Percentiles rank a stretch among this genome's conserved stretches.
Evolutionary conservation across 2,888 invertebrate species (phyloP).

Genomic region (Hyles lineata): DNA sequence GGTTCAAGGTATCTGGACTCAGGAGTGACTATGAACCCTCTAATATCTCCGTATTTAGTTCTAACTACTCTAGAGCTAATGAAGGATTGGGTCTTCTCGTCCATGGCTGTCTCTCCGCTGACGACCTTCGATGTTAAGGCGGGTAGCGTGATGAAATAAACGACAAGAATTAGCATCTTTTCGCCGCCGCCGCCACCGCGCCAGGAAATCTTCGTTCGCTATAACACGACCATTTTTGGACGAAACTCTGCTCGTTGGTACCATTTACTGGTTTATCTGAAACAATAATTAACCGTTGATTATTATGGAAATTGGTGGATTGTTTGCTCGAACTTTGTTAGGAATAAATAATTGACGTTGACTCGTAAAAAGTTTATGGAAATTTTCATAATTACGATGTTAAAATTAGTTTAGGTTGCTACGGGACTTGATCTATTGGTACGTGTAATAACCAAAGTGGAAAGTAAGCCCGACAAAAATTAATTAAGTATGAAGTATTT

Average conservation of each 20-base stretch:
- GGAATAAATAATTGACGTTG: too few species aligned
- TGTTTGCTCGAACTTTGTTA: constrained; percentile 7
- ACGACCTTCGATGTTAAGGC: constrained; percentile 75
- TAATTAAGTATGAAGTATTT: neutral
- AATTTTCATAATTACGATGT: constrained; percentile 21
- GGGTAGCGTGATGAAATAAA: constrained; percentile 81
- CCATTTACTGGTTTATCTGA: constrained; percentile 74
- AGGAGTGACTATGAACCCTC: constrained; percentile 93
- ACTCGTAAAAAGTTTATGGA: neutral
- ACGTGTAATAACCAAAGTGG: neutral
- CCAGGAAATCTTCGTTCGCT: constrained; percentile 67
- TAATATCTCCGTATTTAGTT: constrained; percentile 94
- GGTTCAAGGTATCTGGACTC: constrained; percentile 93
- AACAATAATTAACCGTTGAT: constrained; percentile 54
- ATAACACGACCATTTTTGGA: constrained; percentile 78
- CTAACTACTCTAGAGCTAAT: constrained; percentile 93
- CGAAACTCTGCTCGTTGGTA: constrained; percentile 52
- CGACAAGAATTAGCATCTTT: constrained; percentile 78
- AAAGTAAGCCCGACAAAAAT: neutral
- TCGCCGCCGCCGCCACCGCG: constrained; percentile 70
- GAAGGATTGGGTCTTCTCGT: constrained; percentile 79
- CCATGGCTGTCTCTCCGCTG: constrained; percentile 79
- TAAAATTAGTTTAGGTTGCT: constrained; percentile 1
- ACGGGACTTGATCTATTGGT: neutral
- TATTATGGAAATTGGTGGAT: constrained; percentile 21